Evolutionary conservation across 2,888 invertebrate genomes (phyloP).

Genomic region (Schizaphis graminum): DNA sequence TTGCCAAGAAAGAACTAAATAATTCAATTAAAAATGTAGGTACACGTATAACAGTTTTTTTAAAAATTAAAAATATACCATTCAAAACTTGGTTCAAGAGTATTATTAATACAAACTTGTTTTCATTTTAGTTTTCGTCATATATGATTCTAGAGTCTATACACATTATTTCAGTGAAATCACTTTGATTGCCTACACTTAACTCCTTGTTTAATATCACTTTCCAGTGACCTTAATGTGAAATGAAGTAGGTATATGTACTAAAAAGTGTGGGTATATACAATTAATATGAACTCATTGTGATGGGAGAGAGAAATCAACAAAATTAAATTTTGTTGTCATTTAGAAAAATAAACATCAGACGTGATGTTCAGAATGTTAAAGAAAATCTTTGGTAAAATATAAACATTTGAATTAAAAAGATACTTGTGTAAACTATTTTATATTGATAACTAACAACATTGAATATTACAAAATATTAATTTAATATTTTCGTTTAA

Average conservation of each 20-base stretch:
- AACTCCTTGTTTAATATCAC: slow-evolving; percentile 63
- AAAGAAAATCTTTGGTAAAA: slow-evolving; percentile 12
- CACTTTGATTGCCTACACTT: slow-evolving; percentile 54
- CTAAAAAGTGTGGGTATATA: slow-evolving; percentile 26
- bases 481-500: neutral
- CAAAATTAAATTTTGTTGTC: slow-evolving; percentile 40
- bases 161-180: slow-evolving; percentile 27
- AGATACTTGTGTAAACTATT: neutral
- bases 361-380: neutral
- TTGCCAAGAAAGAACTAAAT: neutral
- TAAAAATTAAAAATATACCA: neutral
- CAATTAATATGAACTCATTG: slow-evolving; percentile 29
- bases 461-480: neutral
- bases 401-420: neutral
- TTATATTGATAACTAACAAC: neutral
- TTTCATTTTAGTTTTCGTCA: neutral
- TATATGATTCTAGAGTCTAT: neutral
- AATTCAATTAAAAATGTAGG: neutral
- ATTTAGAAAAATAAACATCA: slow-evolving; percentile 35
- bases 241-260: slow-evolving; percentile 23
- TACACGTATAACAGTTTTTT: neutral
- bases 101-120: neutral
- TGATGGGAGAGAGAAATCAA: slow-evolving; percentile 54
- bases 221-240: slow-evolving; percentile 64
- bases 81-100: neutral